phyloP scores from a whole-genome alignment of 1,140 invertebrate species.

The Neodiprion pinetum region DNA sequence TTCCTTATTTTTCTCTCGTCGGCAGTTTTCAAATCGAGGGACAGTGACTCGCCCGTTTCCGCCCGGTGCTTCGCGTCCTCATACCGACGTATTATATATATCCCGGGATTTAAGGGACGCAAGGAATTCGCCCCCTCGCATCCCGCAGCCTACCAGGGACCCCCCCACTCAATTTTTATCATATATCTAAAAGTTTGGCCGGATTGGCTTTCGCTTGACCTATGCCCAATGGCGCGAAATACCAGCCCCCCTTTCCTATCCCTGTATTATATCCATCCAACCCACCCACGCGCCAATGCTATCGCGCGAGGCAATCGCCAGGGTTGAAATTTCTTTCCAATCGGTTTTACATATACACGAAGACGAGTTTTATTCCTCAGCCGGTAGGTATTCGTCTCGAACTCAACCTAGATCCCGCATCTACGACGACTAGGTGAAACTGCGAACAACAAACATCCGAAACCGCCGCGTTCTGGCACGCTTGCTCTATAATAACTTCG shows the following conservation, averaged over 20 bases:
- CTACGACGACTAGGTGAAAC: not conserved
- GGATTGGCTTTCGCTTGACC: slow-evolving; percentile 59
- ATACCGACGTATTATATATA: slow-evolving; percentile 32
- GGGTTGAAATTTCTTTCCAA: slow-evolving; percentile 35
- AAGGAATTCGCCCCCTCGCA: slow-evolving; percentile 35
- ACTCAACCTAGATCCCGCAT: not conserved
- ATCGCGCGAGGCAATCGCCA: slow-evolving; percentile 48
- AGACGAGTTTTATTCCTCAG: not conserved
- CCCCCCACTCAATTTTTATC: slow-evolving; percentile 57
- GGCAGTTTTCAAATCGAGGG: slow-evolving; percentile 45
- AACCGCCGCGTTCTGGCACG: not conserved
- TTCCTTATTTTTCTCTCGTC: slow-evolving; percentile 27
- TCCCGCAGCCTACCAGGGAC: slow-evolving; percentile 30
- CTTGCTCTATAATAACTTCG: not conserved
- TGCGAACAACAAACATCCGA: not conserved
- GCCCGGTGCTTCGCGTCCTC: slow-evolving; percentile 20
- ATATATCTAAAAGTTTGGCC: slow-evolving; percentile 53
- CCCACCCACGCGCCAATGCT: slow-evolving; percentile 42
- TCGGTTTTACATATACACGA: slow-evolving; percentile 17
- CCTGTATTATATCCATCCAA: not conserved
- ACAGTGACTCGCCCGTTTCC: slow-evolving; percentile 46
- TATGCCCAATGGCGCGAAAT: slow-evolving; percentile 55
- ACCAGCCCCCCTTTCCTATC: not conserved
- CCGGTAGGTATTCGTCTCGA: not conserved
- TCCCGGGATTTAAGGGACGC: slow-evolving; percentile 51